Conservation (phyloP, 2,888 invertebrate species). For the Cremastobaeus sp. region DNA sequence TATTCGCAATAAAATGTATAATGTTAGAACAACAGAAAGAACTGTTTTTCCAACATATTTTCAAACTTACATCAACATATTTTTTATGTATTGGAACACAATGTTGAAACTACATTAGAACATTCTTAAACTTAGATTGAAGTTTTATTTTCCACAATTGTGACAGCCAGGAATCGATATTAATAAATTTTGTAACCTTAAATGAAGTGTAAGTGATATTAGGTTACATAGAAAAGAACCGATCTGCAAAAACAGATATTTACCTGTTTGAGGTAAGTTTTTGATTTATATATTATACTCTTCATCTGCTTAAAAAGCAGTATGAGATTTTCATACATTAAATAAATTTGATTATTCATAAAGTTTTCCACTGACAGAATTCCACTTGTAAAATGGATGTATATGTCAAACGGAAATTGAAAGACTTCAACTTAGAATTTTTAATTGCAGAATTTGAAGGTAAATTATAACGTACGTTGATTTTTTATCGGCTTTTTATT, state of each 20-base stretch:
- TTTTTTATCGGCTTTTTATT: no score
- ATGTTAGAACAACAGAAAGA: not conserved
- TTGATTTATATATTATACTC: not conserved
- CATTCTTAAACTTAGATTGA: not conserved
- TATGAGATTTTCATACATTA: not conserved
- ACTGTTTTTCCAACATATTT: not conserved
- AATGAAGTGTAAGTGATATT: not conserved
- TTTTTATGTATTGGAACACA: not conserved
- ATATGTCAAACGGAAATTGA: no score
- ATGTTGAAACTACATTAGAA: constrained; percentile 1
- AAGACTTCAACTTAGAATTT: no score
- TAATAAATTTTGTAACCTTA: not conserved
- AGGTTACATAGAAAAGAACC: no score
- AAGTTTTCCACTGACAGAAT: no score
- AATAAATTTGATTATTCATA: no score
- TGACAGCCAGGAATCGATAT: not conserved
- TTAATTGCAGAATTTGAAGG: no score
- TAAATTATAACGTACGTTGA: no score
- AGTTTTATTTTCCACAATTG: not conserved
- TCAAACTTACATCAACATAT: constrained; percentile 1
- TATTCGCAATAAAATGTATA: constrained; percentile 1
- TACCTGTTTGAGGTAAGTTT: not conserved
- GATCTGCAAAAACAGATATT: not conserved
- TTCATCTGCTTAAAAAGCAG: not conserved
- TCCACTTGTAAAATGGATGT: no score